phyloP scores from a whole-genome alignment of 2,888 invertebrate species.

The Hofmannophila pseudospretella region DNA sequence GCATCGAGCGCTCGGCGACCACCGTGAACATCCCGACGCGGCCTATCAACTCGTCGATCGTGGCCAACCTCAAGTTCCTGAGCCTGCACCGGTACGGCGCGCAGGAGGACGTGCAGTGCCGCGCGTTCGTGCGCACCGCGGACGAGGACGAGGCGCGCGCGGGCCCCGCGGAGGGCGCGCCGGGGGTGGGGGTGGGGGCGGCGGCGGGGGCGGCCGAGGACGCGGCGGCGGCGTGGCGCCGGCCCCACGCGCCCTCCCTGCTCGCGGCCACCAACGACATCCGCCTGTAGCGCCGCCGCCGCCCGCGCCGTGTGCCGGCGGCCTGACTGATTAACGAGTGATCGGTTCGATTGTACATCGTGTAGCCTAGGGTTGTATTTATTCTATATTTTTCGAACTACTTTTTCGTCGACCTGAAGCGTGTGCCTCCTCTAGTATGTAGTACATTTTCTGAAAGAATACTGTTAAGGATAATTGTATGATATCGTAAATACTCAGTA shows the following conservation, averaged over 20 bases:
- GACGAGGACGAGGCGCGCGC: slow-evolving; percentile 21
- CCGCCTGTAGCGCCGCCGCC: slow-evolving; percentile 37
- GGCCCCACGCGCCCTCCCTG: slow-evolving; percentile 27
- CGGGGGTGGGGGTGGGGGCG: slow-evolving; percentile 4
- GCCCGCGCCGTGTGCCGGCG: background rate
- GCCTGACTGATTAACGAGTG: background rate
- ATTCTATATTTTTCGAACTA: slow-evolving; percentile 60
- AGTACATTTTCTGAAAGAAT: slow-evolving; percentile 41
- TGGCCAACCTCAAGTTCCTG: slow-evolving; percentile 63
- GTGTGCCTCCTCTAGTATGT: slow-evolving; percentile 60
- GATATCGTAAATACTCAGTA: slow-evolving; percentile 68
- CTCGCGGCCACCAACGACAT: slow-evolving; percentile 55
- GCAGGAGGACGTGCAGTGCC: slow-evolving; percentile 42
- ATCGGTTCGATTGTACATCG: background rate
- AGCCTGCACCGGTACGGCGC: slow-evolving; percentile 68
- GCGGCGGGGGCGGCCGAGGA: slow-evolving; percentile 11
- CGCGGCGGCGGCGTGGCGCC: slow-evolving; percentile 11
- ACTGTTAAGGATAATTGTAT: slow-evolving; percentile 41
- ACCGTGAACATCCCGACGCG: slow-evolving; percentile 55
- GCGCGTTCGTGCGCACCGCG: slow-evolving; percentile 30
- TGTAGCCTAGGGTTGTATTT: slow-evolving; percentile 45
- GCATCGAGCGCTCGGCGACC: slow-evolving; percentile 65
- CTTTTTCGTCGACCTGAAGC: slow-evolving; percentile 60
- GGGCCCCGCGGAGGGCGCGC: slow-evolving; percentile 9
- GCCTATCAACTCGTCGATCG: slow-evolving; percentile 59